These are phyloP conservation scores for Hecatera dysodea DNA, from an alignment of 2,888 invertebrate genomes.

Conservation along the genomic window DNA sequence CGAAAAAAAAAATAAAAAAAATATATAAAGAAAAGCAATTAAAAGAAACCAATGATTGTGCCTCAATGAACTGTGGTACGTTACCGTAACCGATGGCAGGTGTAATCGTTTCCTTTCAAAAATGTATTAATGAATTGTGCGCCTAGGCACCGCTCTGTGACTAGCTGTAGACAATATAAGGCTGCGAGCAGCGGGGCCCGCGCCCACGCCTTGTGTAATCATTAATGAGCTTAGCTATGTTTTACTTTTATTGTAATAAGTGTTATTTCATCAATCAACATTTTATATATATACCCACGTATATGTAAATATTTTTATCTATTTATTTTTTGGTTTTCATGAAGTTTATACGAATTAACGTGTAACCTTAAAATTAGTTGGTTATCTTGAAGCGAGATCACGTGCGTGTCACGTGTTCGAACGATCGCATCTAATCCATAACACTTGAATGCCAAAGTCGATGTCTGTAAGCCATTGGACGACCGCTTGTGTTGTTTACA, in stretches of 20 bases:
- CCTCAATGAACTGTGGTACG: conserved; percentile 91
- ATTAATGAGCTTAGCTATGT: conserved; percentile 91
- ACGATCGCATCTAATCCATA: conserved; percentile 72
- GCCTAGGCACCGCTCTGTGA: conserved; percentile 77
- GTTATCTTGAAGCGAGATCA: conserved; percentile 70
- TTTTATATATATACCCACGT: conserved; percentile 86
- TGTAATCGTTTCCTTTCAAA: conserved; percentile 86
- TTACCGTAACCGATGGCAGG: conserved; percentile 90
- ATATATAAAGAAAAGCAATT: conserved; percentile 86
- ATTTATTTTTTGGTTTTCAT: conserved; percentile 87
- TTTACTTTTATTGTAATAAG: conserved; percentile 89
- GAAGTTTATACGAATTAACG: conserved; percentile 88
- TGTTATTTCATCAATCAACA: conserved; percentile 90
- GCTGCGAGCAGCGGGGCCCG: conserved; percentile 82
- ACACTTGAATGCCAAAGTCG: conserved; percentile 89
- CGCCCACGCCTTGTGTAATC: conserved; percentile 88
- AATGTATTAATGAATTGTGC: conserved; percentile 85
- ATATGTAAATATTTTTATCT: conserved; percentile 89
- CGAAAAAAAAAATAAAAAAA: conserved; percentile 75
- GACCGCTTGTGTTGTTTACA: conserved; percentile 81
- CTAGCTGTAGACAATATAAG: conserved; percentile 83
- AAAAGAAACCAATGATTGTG: conserved; percentile 91
- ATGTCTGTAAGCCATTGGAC: conserved; percentile 87
- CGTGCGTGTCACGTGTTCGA: conserved; percentile 61
- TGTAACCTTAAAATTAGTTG: conserved; percentile 72